Evolutionary conservation across 2,113 vertebrate species (phyloP), one percentile per base, ranked within the genome.

Genomic region (Larimichthys polyactis): DNA sequence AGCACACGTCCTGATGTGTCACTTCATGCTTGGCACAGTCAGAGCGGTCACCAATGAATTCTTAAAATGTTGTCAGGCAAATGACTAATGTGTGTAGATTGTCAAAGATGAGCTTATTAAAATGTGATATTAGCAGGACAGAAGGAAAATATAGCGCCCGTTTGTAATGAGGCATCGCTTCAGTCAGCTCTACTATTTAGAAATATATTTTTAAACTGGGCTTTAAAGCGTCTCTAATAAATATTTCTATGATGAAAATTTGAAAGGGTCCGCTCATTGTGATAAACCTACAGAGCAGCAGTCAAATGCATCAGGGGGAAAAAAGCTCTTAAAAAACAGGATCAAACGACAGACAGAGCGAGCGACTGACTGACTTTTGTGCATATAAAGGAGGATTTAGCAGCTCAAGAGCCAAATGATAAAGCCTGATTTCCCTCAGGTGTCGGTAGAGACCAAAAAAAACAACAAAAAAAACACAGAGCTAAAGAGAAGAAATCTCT

Each of bases 61-160:
- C 63, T 66, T 76, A 57, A 71, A 77, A 85, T 15, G 64, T 59
- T 64, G 64, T 52, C 64, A 57, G 46, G 60, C 69, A 85, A 79
- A 75, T 70, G 71, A 69, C 29, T 43, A 5, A 54, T 49, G 40
- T 5, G 16, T 68, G 54, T 3, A 20, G 66, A 52, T 6, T 51
- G 9, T 49, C 17, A 51, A n/a, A 29, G 19, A 52, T 2, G 4
- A 8, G 49, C 48, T 43, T 29, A 65, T 74, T 48, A 57, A 82
- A 24, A 52, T 40, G 48, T 58, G 60, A 20, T 44, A 36, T 72
- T 78, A 59, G 15, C 32, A 1, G 32, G 19, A 59, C 5, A 20
- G 48, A 22, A 68, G 12, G 4, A 69, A 36, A 27, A 64, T 49
- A 4, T 64, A 57, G 43, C 11, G 17, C 7, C 43, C 20, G 36